A percentile compares a stretch with the other conserved stretches of the same genome.
phyloP scores from a whole-genome alignment of 2,797 vertebrate species.

The Hapalemur alaotrensis region DNA sequence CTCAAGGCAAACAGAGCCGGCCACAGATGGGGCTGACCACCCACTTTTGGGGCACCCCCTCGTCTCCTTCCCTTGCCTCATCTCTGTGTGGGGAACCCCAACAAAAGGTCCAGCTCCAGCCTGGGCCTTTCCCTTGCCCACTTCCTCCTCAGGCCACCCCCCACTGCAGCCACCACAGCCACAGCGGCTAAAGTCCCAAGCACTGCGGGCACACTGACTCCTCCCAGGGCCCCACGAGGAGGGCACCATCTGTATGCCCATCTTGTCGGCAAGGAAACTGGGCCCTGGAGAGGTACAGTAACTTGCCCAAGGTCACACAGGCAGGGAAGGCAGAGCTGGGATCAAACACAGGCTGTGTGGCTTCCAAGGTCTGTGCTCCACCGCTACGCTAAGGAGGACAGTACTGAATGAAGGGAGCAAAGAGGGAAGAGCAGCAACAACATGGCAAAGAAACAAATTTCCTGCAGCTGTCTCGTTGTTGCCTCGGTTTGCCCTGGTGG shows the following conservation, averaged over 20 bases:
- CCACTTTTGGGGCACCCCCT: background rate
- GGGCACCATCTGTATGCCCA: too few species aligned
- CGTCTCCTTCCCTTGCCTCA: background rate
- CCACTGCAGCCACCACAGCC: background rate
- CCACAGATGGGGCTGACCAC: background rate
- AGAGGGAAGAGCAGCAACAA: accelerated
- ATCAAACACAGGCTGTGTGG: background rate
- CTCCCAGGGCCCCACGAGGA: background rate
- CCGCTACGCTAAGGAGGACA: background rate
- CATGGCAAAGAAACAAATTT: background rate
- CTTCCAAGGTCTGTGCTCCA: background rate
- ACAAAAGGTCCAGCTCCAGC: background rate
- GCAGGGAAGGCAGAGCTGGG: background rate
- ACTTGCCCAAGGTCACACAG: background rate
- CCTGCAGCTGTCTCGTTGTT: background rate
- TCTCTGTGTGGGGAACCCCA: conserved; percentile 46
- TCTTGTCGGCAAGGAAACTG: background rate
- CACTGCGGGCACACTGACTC: background rate
- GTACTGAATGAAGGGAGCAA: background rate
- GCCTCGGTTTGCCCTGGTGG: too few species aligned
- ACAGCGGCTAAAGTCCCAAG: background rate
- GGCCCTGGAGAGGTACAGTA: background rate
- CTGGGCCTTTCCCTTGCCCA: conserved; percentile 6
- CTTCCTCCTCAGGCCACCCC: conserved; percentile 42
- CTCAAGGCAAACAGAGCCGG: background rate